Conservation (phyloP, 1,140 invertebrate genomes). For the Platyscapa corneri region DNA sequence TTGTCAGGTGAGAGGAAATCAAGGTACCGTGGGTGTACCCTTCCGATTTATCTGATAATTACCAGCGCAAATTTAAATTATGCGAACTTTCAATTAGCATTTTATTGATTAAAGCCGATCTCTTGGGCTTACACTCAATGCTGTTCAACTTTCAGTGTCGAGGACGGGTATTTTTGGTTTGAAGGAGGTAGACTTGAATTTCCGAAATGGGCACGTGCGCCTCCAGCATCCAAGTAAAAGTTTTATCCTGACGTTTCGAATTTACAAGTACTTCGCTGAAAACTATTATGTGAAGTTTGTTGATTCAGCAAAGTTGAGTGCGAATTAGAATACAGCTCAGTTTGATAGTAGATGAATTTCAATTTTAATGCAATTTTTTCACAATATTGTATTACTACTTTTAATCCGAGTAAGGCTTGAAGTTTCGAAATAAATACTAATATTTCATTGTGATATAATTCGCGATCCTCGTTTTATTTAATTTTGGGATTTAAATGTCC, state of each 20-base stretch:
- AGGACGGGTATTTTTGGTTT: slow-evolving; percentile 1
- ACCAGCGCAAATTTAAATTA: not conserved
- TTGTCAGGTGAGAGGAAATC: not conserved
- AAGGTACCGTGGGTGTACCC: not conserved
- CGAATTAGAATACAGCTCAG: not conserved
- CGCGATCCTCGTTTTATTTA: too few relatives aligned
- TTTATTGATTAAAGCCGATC: slow-evolving; percentile 1
- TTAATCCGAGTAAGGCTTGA: not conserved
- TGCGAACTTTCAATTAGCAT: not conserved
- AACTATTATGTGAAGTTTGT: not conserved
- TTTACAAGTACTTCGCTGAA: not conserved
- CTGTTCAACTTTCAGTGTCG: not conserved
- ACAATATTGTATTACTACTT: not conserved
- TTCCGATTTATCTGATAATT: not conserved
- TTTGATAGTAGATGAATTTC: not conserved
- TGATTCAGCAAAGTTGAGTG: not conserved
- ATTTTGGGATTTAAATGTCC: too few relatives aligned
- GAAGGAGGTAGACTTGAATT: not conserved
- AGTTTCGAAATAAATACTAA: too few relatives aligned
- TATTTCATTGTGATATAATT: too few relatives aligned
- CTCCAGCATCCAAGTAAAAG: not conserved
- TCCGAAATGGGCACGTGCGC: not conserved
- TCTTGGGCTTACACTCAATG: not conserved
- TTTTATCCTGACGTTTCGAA: not conserved
- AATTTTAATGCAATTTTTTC: not conserved